Evolutionary conservation across 2,113 vertebrate species (phyloP), one percentile per base, ranked within the genome.

Genomic region (Oncorhynchus kisutch): DNA sequence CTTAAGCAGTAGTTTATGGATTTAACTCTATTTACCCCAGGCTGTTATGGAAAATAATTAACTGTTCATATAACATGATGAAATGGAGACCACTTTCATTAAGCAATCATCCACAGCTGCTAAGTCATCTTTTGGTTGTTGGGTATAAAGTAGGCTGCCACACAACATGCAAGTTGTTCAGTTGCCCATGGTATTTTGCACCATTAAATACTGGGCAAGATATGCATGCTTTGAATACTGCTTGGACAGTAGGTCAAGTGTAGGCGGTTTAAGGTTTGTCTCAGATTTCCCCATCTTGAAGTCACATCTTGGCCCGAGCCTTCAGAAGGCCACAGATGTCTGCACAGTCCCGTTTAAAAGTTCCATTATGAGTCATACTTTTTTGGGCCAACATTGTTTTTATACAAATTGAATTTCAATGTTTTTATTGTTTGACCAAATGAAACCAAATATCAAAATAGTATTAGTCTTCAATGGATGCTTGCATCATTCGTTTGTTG

Each of bases 21-120:
- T 70, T 54, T 54, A 70, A 54, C 25, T 80, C 60, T 75, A 51
- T 69, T 57, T 45, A 80, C 25, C 86, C 74, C 82, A 86, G 73
- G 51, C 76, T 77, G 75, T 74, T 75, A n/a, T 74, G n/a, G 70
- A 67, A 13, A 62, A 60, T 65, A 76, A 84, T 65, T 7, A 51
- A 59, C 57, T 81, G 62, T 73, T 80, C 48, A 67, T 71, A 39
- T 76, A 75, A 83, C 65, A 78, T 81, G 84, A 81, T 72, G 79
- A 82, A 69, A 75, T 68, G 71, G 74, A 84, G 71, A 82, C 76
- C 85, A 83, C 83, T 87, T 85, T 88, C 81, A 88, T 74, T 87
- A 84, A 57, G 78, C 81, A 83, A 84, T 88, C 11, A 67, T 45
- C 20, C 68, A 22, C 80, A 81, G 87, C 84, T 84, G 87, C 85